Evolutionary conservation across 2,888 invertebrate genomes (phyloP).

Genomic region (Agriotes lineatus): DNA sequence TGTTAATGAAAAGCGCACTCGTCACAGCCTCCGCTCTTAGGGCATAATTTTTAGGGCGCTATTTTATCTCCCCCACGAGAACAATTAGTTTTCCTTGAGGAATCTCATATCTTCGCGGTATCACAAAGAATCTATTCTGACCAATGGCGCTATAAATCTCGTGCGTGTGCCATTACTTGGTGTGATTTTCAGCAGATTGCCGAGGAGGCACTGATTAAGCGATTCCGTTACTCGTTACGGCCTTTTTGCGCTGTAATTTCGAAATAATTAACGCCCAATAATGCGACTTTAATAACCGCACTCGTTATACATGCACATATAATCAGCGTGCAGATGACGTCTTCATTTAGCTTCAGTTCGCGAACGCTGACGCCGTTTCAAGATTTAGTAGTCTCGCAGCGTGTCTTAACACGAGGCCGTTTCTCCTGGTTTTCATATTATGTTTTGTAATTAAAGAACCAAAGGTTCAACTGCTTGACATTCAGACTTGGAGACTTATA

Average conservation of each 20-base stretch:
- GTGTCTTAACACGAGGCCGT: constrained; percentile 30
- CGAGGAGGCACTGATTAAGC: constrained; percentile 21
- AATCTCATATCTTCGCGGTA: constrained; percentile 32
- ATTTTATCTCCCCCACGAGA: constrained; percentile 32
- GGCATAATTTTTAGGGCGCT: constrained; percentile 1
- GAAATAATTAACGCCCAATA: constrained; percentile 39
- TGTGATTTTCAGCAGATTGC: constrained; percentile 32
- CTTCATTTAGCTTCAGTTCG: constrained; percentile 38
- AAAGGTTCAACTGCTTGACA: constrained; percentile 15
- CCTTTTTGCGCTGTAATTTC: constrained; percentile 32
- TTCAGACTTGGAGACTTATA: constrained; percentile 12
- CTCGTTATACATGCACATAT: constrained; percentile 39
- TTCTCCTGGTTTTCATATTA: constrained; percentile 29
- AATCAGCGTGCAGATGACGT: constrained; percentile 43
- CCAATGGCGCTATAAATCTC: constrained; percentile 33
- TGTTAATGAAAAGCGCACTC: neutral
- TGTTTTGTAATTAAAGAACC: constrained; percentile 30
- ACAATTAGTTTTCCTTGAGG: constrained; percentile 33
- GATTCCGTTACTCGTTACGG: constrained; percentile 17
- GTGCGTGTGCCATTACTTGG: constrained; percentile 32
- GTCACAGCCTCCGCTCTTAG: neutral
- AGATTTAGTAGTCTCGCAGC: constrained; percentile 33
- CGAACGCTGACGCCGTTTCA: constrained; percentile 31
- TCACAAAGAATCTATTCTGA: constrained; percentile 28
- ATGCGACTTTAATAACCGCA: constrained; percentile 41